phyloP scores from a whole-genome alignment of 2,888 invertebrate species.

The Halictus quadricinctus region DNA sequence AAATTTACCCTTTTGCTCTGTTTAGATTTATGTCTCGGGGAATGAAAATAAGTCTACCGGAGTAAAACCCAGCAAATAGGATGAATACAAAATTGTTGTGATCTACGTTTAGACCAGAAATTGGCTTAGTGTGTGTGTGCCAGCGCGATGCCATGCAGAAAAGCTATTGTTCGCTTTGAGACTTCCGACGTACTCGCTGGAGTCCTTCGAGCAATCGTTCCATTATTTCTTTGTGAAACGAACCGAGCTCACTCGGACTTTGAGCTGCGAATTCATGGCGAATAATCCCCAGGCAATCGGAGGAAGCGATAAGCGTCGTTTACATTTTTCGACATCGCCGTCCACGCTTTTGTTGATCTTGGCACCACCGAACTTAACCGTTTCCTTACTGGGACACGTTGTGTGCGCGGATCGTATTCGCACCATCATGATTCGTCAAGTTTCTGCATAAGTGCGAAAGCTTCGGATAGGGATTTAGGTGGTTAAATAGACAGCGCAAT shows the following conservation, averaged over 20 bases:
- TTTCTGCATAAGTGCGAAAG: too few relatives aligned
- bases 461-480: too few relatives aligned
- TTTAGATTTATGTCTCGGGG: background rate
- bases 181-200: background rate
- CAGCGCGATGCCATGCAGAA: background rate
- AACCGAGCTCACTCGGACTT: background rate
- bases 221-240: background rate
- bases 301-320: too few relatives aligned
- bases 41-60: background rate
- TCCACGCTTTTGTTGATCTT: too few relatives aligned
- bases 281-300: background rate
- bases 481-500: background rate
- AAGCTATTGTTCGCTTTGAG: background rate
- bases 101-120: background rate
- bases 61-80: background rate
- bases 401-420: too few relatives aligned
- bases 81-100: too few relatives aligned
- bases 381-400: too few relatives aligned
- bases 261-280: background rate
- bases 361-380: too few relatives aligned
- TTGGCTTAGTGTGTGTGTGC: background rate
- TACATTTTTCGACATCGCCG: too few relatives aligned
- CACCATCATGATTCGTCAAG: too few relatives aligned
- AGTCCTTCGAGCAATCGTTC: background rate
- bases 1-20: too few relatives aligned